Conservation (phyloP, 2,113 vertebrate genomes). For the Corythaixoides concolor region DNA sequence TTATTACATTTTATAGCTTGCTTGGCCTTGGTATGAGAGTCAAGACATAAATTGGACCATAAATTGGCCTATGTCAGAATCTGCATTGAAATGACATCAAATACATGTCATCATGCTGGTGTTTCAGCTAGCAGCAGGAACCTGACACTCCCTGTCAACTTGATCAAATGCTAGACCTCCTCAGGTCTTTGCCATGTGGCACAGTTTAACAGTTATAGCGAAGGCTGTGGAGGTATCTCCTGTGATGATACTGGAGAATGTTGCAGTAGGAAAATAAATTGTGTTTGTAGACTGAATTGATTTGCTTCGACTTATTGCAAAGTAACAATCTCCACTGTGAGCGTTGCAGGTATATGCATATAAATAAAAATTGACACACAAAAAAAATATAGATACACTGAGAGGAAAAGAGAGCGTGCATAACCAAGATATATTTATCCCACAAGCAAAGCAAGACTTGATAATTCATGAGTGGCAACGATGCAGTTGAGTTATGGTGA, state of each 20-base stretch:
- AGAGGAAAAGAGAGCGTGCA: conserved; percentile 67
- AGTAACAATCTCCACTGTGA: conserved; percentile 69
- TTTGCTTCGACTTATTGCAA: conserved; percentile 66
- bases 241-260: conserved; percentile 18
- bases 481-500: conserved; percentile 67
- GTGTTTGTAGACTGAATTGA: conserved; percentile 60
- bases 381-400: conserved; percentile 67
- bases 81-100: conserved; percentile 77
- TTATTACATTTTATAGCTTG: conserved; percentile 82
- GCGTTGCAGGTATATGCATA: conserved; percentile 61
- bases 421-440: conserved; percentile 76
- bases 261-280: conserved; percentile 52
- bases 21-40: conserved; percentile 77
- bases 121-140: conserved; percentile 57
- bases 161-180: conserved; percentile 67
- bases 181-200: conserved; percentile 48
- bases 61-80: conserved; percentile 80
- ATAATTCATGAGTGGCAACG: conserved; percentile 75
- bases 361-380: conserved; percentile 70
- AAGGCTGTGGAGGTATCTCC: conserved; percentile 18
- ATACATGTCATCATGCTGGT: conserved; percentile 61
- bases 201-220: conserved; percentile 9
- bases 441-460: conserved; percentile 66
- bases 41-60: conserved; percentile 80
- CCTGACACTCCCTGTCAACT: conserved; percentile 61